Base-by-base conservation (phyloP, 2,888 invertebrate species). In the Sesamia inferens region DNA sequence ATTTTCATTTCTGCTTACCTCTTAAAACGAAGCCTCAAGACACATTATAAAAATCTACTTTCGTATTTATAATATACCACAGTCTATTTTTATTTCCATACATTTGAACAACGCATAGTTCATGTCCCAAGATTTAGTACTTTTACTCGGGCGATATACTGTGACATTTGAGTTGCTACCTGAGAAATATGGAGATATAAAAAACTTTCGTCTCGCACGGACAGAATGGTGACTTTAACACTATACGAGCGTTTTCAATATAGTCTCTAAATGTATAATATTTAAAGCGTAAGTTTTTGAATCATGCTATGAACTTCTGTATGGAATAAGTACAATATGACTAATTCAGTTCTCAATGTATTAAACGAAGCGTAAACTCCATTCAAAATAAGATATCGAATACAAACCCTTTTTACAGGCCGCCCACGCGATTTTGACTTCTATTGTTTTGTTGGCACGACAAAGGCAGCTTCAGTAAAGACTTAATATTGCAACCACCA, bases 1-100 rank as follows among this genome's bases (percentile, higher is more conserved):
- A 10, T 39, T 24, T n/a, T 16, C 8, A 74, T 31, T 39, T 44
- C 79, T 63, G 67, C 54, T 31, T 51, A 72, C 63, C 79, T 44
- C 66, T 24, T 55, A 58, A 61, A 54, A 51, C n/a, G 8, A 22
- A 68, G 48, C 47, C 44, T 55, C 16, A 54, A 59, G 65, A 73
- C 42, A 61, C 31, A 64, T 47, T 14, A 68, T 66, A 73, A 73
- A 73, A 74, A 79, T 68, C 67, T 79, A 73, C 16, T 13, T 39
- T 54, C 19, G n/a, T 48, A 31, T 39, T 54, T 14, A n/a, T 48
- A 31, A 54, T 14, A 55, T n/a, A 76, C 54, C 76, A 66, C 76
- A 74, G 76, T 54, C 22, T 54, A 61, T 64, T 47, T 72, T 42
- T 24, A 39, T 44, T 51, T 47, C 51, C 59, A 61, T 55, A 67